Conservation (phyloP, 2,888 invertebrate species). For the Theretra japonica region DNA sequence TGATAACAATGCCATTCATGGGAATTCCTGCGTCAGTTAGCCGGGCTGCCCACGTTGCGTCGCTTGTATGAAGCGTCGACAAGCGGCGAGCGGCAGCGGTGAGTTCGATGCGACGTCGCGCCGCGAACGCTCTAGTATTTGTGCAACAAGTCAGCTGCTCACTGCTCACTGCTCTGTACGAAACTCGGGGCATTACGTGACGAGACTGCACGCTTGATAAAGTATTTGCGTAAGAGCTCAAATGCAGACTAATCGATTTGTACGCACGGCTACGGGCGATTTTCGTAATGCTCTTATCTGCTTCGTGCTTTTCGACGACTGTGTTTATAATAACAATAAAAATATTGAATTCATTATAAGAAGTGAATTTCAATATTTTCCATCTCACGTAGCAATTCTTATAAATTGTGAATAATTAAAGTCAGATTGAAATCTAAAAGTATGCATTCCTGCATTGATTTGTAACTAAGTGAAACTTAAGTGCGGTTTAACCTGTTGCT, state of each 20-base stretch:
- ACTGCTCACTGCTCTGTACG: constrained; percentile 42
- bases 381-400: neutral
- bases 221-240: constrained; percentile 75
- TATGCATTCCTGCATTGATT: no score
- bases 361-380: neutral
- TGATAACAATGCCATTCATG: constrained; percentile 23
- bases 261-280: constrained; percentile 72
- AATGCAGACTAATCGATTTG: constrained; percentile 78
- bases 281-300: constrained; percentile 79
- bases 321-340: constrained; percentile 52
- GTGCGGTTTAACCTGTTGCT: no score
- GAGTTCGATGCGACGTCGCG: constrained; percentile 46
- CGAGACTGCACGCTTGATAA: constrained; percentile 74
- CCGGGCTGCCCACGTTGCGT: neutral
- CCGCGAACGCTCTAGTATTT: constrained; percentile 53
- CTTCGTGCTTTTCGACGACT: constrained; percentile 56
- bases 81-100: constrained; percentile 31
- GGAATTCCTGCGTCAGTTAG: constrained; percentile 6
- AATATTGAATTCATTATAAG: neutral
- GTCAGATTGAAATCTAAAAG: no score
- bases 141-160: constrained; percentile 65
- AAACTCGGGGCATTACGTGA: constrained; percentile 75
- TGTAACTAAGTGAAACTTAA: no score
- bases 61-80: neutral
- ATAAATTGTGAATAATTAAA: no score